Base-by-base conservation (phyloP, 2,797 vertebrate species). In the Myiotriccus ornatus region DNA sequence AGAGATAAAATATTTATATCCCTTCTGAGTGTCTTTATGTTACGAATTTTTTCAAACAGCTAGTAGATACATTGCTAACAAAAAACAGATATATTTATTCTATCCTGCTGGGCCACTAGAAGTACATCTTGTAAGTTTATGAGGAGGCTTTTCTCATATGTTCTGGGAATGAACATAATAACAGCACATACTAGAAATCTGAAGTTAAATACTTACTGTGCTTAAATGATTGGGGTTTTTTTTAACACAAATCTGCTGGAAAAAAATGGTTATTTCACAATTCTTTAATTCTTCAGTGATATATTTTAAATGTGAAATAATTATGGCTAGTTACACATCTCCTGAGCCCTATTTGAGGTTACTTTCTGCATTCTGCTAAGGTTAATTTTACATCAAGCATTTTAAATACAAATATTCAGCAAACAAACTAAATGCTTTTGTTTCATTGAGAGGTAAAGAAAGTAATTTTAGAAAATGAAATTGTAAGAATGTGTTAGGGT, bases 1-100 rank as follows among this genome's bases (percentile, higher is more conserved):
- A 82, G 28, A 95, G 59, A 84, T 60, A 93, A 93, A 93, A 89
- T 93, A 83, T 68, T 89, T 12, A 91, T 95, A 93, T 95, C 87
- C 68, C 32, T 88, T 93, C 53, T 62, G 64, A 74, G 32, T 65
- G 21, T 50, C 59, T 74, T 62, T 47, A 39, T 37, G 23, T 34
- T 70, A 43, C 0, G 9, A 87, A 0, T 50, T 93, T 78, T 93
- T 95, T 77, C 87, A 73, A 80, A 37, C 28, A 88, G 52, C 24
- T 73, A 49, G 34, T 73, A 95, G 71, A 88, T 74, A 84, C 70
- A 44, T 52, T 60, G 59, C 11, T 71, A 94, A 89, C 59, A 84
- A 91, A 95, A 74, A 78, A 2, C 67, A 93, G 84, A 80, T 41
- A 79, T 37, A 43, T 88, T 74, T 46, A 41, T 78, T 64, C 59